A percentile compares a stretch with the other conserved stretches of the same genome.
Evolutionary conservation across 2,113 vertebrate species (phyloP).

Genomic region (Indri indri): DNA sequence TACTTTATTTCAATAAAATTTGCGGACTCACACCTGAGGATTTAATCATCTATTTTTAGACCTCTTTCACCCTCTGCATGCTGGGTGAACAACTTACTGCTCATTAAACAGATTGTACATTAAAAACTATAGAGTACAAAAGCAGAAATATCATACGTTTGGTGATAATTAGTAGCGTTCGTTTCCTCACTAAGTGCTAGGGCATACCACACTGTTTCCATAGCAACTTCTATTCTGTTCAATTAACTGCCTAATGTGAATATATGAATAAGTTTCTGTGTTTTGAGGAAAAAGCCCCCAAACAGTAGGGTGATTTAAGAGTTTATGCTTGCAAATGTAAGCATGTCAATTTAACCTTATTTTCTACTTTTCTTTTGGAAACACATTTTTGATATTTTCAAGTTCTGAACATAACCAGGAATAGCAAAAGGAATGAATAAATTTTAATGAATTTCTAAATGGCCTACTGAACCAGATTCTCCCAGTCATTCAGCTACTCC

Average conservation of each 20-base stretch:
- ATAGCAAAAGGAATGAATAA: slow-evolving; percentile 50
- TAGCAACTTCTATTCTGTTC: slow-evolving; percentile 86
- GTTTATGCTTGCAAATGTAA: slow-evolving; percentile 24
- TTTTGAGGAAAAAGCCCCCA: slow-evolving; percentile 67
- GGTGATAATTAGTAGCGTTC: slow-evolving; percentile 84
- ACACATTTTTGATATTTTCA: slow-evolving; percentile 40
- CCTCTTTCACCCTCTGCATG: neutral
- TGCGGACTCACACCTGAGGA: slow-evolving; percentile 53
- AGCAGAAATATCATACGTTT: slow-evolving; percentile 79
- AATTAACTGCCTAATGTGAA: slow-evolving; percentile 84
- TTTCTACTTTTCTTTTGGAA: slow-evolving; percentile 45
- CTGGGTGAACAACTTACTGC: slow-evolving; percentile 57
- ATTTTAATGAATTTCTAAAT: slow-evolving; percentile 73
- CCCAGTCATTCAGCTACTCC: slow-evolving; percentile 51
- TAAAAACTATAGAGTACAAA: slow-evolving; percentile 63
- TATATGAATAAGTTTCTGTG: slow-evolving; percentile 82
- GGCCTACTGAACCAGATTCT: slow-evolving; percentile 72
- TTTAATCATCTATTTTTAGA: slow-evolving; percentile 61
- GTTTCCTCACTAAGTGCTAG: slow-evolving; percentile 78
- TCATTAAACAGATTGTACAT: slow-evolving; percentile 72
- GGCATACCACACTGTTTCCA: slow-evolving; percentile 83
- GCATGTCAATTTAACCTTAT: neutral
- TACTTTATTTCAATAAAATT: slow-evolving; percentile 51
- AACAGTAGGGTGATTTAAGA: slow-evolving; percentile 77
- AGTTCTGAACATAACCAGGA: neutral